Percentiles rank a stretch among this genome's conserved stretches.
Conservation (phyloP, 1,140 invertebrate species). For the Coenobita brevimanus region DNA sequence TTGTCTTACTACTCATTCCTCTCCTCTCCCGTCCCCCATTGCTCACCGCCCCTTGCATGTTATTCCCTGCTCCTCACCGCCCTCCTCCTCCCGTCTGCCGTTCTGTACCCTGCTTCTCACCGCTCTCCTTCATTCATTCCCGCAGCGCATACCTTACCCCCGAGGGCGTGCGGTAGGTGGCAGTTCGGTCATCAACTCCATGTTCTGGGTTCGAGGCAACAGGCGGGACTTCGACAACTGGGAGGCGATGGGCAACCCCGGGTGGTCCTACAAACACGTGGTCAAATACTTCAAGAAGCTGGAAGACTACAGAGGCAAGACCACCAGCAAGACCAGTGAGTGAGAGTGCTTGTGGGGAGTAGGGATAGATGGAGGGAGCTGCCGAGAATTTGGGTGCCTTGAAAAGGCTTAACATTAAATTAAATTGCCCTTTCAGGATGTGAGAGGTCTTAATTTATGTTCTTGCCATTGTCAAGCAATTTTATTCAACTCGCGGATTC, state of each 20-base stretch:
- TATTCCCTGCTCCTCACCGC: background rate
- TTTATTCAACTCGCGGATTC: too few species aligned
- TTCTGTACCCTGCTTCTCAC: background rate
- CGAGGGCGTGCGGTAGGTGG: slow-evolving; percentile 83
- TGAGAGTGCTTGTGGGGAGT: background rate
- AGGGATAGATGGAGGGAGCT: background rate
- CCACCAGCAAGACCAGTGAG: slow-evolving; percentile 2
- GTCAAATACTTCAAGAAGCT: slow-evolving; percentile 92
- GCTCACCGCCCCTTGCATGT: background rate
- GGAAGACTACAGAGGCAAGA: slow-evolving; percentile 80
- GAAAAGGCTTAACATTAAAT: too few species aligned
- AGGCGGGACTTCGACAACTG: slow-evolving; percentile 93
- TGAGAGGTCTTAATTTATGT: too few species aligned
- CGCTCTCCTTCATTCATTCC: background rate
- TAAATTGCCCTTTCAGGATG: too few species aligned
- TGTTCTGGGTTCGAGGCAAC: slow-evolving; percentile 79
- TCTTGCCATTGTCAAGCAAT: too few species aligned
- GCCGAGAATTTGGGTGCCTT: too few species aligned
- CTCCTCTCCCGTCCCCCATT: background rate
- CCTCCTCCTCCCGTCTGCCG: background rate
- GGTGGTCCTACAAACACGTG: slow-evolving; percentile 92
- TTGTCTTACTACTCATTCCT: background rate
- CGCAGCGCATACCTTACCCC: slow-evolving; percentile 79
- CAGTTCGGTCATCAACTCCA: slow-evolving; percentile 88
- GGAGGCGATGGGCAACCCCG: slow-evolving; percentile 87